Percentiles rank a stretch among this genome's conserved stretches.
These are phyloP conservation scores for Drosophila varians DNA, from an alignment of 1,140 invertebrate genomes.

Conservation along the genomic window DNA sequence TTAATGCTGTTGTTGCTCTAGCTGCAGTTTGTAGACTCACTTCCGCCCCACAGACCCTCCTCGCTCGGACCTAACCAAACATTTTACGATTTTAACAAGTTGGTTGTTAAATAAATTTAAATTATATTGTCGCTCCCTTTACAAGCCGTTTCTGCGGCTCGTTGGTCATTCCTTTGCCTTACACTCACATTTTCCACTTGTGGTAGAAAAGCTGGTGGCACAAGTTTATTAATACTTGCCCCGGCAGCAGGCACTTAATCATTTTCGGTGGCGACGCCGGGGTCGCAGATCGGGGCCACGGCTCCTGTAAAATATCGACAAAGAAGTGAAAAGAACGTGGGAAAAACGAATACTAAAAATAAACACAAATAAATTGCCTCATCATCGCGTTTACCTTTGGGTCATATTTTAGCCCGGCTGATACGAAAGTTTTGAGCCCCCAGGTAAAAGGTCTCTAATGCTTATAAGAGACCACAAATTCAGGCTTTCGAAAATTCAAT, in stretches of 20 bases:
- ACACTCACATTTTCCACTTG: not conserved
- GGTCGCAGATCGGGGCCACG: constrained; percentile 5
- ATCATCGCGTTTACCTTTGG: constrained; percentile 43
- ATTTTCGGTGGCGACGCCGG: constrained; percentile 41
- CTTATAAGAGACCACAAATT: constrained; percentile 19
- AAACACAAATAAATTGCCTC: constrained; percentile 51
- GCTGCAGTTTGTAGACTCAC: constrained; percentile 35
- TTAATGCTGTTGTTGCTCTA: constrained; percentile 62
- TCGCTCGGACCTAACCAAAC: not conserved
- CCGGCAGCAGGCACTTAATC: constrained; percentile 60
- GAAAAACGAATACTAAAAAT: constrained; percentile 28
- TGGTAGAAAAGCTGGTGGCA: constrained; percentile 13
- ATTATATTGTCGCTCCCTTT: constrained; percentile 64
- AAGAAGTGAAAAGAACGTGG: constrained; percentile 23
- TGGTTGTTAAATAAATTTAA: constrained; percentile 80
- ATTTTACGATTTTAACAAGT: constrained; percentile 72
- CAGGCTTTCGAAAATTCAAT: constrained; percentile 16
- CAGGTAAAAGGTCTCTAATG: constrained; percentile 2
- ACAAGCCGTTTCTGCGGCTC: constrained; percentile 25
- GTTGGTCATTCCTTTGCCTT: constrained; percentile 52
- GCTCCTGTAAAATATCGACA: constrained; percentile 42
- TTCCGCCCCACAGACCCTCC: not conserved
- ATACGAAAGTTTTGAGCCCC: constrained; percentile 37
- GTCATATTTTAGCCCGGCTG: constrained; percentile 37
- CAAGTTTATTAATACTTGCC: constrained; percentile 64